Evolutionary conservation across 2,888 invertebrate genomes (phyloP).

Genomic region (Elgonia sp.): DNA sequence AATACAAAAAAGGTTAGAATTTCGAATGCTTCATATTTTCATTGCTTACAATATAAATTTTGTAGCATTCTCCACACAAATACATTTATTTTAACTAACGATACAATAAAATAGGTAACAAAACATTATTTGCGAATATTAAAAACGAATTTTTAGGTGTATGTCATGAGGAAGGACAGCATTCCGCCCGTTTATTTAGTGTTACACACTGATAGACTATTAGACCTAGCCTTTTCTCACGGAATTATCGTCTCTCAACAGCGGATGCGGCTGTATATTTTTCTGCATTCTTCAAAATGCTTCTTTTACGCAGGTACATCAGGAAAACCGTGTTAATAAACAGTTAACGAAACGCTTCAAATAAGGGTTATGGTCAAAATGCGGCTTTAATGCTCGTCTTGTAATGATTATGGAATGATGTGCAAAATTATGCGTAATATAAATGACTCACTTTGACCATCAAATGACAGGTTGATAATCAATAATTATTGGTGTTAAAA

Average conservation of each 20-base stretch:
- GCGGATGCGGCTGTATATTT: conserved; percentile 69
- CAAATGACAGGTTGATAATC: background rate
- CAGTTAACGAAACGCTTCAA: conserved; percentile 64
- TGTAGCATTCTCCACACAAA: no score
- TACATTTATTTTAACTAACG: no score
- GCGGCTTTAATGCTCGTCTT: conserved; percentile 22
- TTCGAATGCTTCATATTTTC: no score
- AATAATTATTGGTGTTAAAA: background rate
- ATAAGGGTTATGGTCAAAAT: conserved; percentile 47
- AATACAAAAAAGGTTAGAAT: no score
- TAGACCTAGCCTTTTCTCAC: conserved; percentile 74
- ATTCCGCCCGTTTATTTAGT: conserved; percentile 78
- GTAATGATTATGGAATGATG: conserved; percentile 45
- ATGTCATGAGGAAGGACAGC: no score
- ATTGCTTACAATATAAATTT: no score
- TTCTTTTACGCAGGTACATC: conserved; percentile 56
- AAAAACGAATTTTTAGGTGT: no score
- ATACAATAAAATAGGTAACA: no score
- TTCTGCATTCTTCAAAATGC: conserved; percentile 67
- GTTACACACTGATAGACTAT: conserved; percentile 77
- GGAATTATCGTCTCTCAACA: conserved; percentile 67
- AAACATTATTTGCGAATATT: no score
- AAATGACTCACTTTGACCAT: conserved; percentile 32
- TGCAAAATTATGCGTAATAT: conserved; percentile 47
- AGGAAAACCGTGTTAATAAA: conserved; percentile 66